These are phyloP conservation scores for Ceratotherium simum DNA, from an alignment of 2,113 vertebrate genomes.

Conservation along the genomic window DNA sequence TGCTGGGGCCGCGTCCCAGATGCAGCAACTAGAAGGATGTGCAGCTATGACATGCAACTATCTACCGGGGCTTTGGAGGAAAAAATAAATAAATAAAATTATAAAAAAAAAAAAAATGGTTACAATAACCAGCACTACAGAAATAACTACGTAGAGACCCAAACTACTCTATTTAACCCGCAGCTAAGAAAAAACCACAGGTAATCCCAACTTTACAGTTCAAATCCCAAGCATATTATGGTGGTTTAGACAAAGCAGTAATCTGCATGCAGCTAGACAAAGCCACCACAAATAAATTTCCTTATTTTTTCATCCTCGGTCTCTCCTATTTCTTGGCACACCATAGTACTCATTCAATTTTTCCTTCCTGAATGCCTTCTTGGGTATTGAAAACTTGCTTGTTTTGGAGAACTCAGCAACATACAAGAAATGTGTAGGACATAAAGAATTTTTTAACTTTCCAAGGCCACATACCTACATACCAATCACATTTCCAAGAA, in stretches of 20 bases:
- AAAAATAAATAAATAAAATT: no score
- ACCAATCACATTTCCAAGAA: slow-evolving; percentile 5
- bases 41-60: no score
- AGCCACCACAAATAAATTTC: not conserved
- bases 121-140: not conserved
- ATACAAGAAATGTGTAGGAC: not conserved
- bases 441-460: slow-evolving; percentile 7
- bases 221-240: not conserved
- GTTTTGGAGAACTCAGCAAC: slow-evolving; percentile 2
- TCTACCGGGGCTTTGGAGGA: no score
- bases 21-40: no score
- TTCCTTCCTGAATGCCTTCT: not conserved
- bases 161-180: not conserved
- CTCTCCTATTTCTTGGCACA: not conserved
- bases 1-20: no score
- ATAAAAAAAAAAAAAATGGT: not conserved
- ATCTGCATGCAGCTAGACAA: not conserved
- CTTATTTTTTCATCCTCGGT: not conserved
- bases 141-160: not conserved
- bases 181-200: not conserved
- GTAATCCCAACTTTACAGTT: not conserved
- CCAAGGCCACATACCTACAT: slow-evolving; percentile 17
- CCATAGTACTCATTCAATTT: not conserved
- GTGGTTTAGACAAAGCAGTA: not conserved
- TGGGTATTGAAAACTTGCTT: not conserved